phyloP scores from a whole-genome alignment of 23 tunicate species.

The Botrylloides violaceus region DNA sequence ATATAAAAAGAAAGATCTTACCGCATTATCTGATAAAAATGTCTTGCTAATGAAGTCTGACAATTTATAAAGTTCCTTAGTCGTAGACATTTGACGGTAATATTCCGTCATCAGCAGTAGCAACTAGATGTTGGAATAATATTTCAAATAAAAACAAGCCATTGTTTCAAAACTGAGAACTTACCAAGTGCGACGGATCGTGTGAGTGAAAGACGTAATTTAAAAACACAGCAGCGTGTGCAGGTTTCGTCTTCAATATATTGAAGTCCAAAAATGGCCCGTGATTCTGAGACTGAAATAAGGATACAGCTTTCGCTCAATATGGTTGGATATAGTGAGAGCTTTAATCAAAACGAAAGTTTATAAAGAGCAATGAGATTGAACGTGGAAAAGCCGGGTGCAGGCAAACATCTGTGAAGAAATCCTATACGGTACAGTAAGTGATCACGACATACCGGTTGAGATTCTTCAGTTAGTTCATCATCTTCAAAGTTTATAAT shows the following conservation, averaged over 20 bases:
- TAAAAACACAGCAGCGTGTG: constrained; percentile 68
- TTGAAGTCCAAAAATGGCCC: constrained; percentile 72
- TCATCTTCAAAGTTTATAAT: constrained; percentile 93
- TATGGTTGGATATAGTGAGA: too few relatives aligned
- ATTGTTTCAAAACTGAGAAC: neutral
- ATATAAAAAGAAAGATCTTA: constrained; percentile 22
- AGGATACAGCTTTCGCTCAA: too few relatives aligned
- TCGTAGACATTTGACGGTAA: constrained; percentile 29
- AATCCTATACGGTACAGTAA: too few relatives aligned
- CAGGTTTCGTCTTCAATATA: constrained; percentile 38
- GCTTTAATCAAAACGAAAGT: too few relatives aligned
- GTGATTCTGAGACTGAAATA: constrained; percentile 47
- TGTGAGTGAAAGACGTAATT: constrained; percentile 49
- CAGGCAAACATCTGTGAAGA: too few relatives aligned
- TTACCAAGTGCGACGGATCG: constrained; percentile 57
- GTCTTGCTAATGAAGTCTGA: constrained; percentile 47
- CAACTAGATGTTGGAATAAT: constrained; percentile 32
- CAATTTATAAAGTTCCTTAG: constrained; percentile 54
- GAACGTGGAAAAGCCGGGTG: too few relatives aligned
- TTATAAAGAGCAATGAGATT: too few relatives aligned
- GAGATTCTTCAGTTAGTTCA: constrained; percentile 33
- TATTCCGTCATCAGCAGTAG: constrained; percentile 44
- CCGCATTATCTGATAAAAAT: constrained; percentile 46
- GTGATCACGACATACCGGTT: constrained; percentile 22
- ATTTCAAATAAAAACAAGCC: neutral